Evolutionary conservation across 2,113 vertebrate species (phyloP).

Genomic region (Stercorarius parasiticus): DNA sequence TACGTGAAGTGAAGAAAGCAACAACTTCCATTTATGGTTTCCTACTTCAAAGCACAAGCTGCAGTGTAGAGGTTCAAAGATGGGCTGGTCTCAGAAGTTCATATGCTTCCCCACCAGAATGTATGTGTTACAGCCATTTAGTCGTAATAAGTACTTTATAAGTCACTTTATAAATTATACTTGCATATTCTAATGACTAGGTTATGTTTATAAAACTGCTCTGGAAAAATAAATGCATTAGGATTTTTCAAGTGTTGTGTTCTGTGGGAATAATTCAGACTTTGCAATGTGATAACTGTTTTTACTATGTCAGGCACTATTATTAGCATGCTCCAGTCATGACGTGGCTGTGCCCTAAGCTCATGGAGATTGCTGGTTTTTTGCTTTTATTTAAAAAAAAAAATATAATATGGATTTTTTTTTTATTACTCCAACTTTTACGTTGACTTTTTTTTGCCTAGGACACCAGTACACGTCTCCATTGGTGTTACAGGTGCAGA

Average conservation of each 20-base stretch:
- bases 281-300: neutral
- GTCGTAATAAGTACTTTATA: neutral
- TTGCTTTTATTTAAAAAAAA: neutral
- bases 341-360: neutral
- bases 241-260: neutral
- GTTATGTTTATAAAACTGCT: constrained; percentile 5
- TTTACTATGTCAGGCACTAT: neutral
- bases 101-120: neutral
- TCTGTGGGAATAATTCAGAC: constrained; percentile 25
- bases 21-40: neutral
- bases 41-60: neutral
- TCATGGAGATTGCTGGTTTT: neutral
- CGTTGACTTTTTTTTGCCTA: neutral
- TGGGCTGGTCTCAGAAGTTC: neutral
- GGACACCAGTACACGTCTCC: neutral
- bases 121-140: neutral
- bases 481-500: neutral
- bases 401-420: neutral
- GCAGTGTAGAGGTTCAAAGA: neutral
- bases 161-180: neutral
- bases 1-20: neutral
- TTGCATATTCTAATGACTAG: neutral
- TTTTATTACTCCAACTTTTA: neutral
- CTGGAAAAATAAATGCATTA: constrained; percentile 7
- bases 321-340: neutral